phyloP scores from a whole-genome alignment of 2,797 vertebrate species.

The Columba guinea region DNA sequence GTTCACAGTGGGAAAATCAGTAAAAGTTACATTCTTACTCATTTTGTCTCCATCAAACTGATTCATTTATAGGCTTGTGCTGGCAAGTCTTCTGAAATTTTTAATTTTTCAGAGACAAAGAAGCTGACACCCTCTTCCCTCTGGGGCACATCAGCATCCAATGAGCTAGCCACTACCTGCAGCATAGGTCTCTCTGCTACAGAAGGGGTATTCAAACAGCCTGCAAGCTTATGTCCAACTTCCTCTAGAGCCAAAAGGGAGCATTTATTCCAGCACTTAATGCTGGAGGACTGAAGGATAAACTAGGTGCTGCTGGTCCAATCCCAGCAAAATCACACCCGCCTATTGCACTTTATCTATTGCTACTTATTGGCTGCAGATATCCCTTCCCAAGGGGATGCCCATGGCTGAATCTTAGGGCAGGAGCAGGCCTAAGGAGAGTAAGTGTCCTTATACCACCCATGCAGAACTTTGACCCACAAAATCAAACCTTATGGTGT shows the following conservation, averaged over 20 bases:
- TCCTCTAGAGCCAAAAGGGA: not conserved
- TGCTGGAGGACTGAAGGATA: not conserved
- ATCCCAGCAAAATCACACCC: not conserved
- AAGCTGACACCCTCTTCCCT: not conserved
- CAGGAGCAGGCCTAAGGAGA: not conserved
- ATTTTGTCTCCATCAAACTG: not conserved
- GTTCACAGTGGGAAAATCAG: not conserved
- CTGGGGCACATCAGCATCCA: not conserved
- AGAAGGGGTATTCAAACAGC: not conserved
- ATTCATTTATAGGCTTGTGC: not conserved
- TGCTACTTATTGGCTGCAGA: not conserved
- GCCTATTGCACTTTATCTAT: not conserved
- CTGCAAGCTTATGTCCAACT: not conserved
- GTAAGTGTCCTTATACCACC: not conserved
- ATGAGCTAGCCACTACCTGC: not conserved
- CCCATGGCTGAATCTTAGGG: not conserved
- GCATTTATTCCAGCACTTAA: not conserved
- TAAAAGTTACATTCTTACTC: not conserved
- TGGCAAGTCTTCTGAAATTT: not conserved
- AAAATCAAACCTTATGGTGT: not conserved
- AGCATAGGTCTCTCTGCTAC: not conserved
- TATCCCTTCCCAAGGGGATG: not conserved
- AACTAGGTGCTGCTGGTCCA: not conserved
- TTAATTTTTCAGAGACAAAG: not conserved
- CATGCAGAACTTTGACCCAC: not conserved